phyloP scores from a whole-genome alignment of 2,113 vertebrate species.

The Macrotus californicus region DNA sequence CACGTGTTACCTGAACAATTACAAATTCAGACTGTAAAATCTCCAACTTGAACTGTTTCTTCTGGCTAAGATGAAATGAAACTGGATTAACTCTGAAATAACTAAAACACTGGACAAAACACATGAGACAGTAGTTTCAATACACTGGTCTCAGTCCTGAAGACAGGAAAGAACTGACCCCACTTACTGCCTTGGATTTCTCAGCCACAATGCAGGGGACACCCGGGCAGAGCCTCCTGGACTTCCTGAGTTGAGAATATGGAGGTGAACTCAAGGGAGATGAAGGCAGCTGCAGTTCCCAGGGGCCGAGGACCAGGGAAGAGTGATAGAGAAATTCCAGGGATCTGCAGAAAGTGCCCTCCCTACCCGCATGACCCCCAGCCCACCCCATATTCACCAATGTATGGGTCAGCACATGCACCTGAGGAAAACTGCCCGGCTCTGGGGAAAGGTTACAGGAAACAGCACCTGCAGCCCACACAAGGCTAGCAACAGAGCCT shows the following conservation, averaged over 20 bases:
- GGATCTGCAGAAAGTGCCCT: background rate
- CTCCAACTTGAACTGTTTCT: background rate
- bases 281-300: background rate
- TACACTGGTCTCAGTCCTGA: background rate
- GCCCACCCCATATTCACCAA: background rate
- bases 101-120: background rate
- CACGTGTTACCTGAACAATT: background rate
- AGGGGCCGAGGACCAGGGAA: background rate
- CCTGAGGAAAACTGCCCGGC: background rate
- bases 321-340: background rate
- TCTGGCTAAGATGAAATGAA: background rate
- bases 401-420: background rate
- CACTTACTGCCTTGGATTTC: background rate
- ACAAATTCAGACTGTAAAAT: background rate
- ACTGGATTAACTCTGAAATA: background rate
- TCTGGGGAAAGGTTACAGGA: background rate
- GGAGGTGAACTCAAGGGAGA: background rate
- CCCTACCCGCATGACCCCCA: too few species aligned
- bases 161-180: background rate
- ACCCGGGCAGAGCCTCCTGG: background rate
- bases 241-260: background rate
- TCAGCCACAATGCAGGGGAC: too few species aligned
- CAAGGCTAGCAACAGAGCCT: background rate
- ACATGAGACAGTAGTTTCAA: background rate
- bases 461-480: background rate